Evolutionary conservation across 2,797 vertebrate species (phyloP), one percentile per base, ranked within the genome.

Genomic region (Apogon hyalosoma): DNA sequence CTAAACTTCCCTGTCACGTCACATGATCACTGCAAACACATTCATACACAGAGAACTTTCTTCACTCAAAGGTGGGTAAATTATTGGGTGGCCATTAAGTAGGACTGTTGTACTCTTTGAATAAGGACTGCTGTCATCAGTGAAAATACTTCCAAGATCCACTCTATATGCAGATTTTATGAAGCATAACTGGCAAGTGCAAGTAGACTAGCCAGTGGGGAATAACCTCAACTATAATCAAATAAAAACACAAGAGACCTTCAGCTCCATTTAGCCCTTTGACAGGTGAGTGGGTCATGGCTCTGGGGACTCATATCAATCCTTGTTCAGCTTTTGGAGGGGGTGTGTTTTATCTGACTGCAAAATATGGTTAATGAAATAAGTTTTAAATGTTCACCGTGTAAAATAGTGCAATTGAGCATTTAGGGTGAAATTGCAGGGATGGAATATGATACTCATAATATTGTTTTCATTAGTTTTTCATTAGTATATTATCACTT

Each of bases 131-230:
- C 75, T 77, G 71, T 79, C 77, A 75, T 83, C 18, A 19, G 50
- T n/a, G 18, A 59, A 64, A 74, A 74, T 82, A 63, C 81, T 73
- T 73, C 57, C 28, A 41, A 68, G 73, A 80, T 71, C 62, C 73
- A 78, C 79, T 91, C 63, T 85, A 86, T 92, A 93, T 91, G 87
- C 80, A 90, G 87, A 91, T 91, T 93, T 91, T 57, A 85, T 86
- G 75, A 89, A 85, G 69, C 48, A 6, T 84, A 36, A 36, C 82
- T 79, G 71, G 80, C 63, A 76, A 74, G 80, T 56, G 48, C 67
- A 74, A 67, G 70, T 62, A 72, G 63, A 64, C 56, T 18, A 63
- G 69, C 77, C 69, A 67, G 53, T 56, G 73, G 82, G 80, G 86
- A 85, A 82, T 70, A 70, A 77, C 62, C 68, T 79, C 59, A 54